Base-by-base conservation (phyloP, 2,888 invertebrate species). In the Ormyrus thymus region DNA sequence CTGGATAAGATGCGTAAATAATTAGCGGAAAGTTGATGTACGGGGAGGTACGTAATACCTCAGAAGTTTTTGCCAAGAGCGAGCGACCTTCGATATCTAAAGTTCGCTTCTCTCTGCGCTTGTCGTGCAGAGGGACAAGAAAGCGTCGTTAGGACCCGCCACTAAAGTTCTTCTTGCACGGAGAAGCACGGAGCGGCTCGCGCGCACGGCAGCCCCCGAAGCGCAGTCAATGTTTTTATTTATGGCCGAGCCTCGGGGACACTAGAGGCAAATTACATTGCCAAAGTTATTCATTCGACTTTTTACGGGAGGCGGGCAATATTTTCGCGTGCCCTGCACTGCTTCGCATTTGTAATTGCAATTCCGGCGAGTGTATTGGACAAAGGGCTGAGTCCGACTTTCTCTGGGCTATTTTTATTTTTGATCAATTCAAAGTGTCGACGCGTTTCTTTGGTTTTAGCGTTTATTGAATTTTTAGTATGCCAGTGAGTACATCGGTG, bases 71-170 rank as follows among this genome's bases (percentile, higher is more conserved):
- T 66, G 66, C 64, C 11, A 50, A 45, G n/a, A 50, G 6, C 43
- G 51, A 46, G 7, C 13, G 15, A 6, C 56, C 59, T 29, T 11
- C 65, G 55, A 73, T 66, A 70, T 74, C 74, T 64, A 77, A 77
- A 80, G 73, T 77, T 80, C 50, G 65, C 62, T 61, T 53, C 43
- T 65, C 51, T 51, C 13, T 46, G 45, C 68, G 45, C 29, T 29
- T 59, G 46, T 62, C 6, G 53, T 15, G 45, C n/a, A 10, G 13
- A 56, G 64, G 15, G 62, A 46, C 80, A 80, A 80, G 80, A 80
- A 80, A 80, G 75, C 48, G 79, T 80, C 80, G 80, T 80, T 80
- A 80, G 65, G 75, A 72, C 43, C 61, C 66, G 55, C 70, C 15
- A 61, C 75, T 71, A 80, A 76, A 77, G 65, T 80, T 80, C 79